Base-by-base conservation (phyloP, 1,140 invertebrate genomes). In the Cherax destructor region DNA sequence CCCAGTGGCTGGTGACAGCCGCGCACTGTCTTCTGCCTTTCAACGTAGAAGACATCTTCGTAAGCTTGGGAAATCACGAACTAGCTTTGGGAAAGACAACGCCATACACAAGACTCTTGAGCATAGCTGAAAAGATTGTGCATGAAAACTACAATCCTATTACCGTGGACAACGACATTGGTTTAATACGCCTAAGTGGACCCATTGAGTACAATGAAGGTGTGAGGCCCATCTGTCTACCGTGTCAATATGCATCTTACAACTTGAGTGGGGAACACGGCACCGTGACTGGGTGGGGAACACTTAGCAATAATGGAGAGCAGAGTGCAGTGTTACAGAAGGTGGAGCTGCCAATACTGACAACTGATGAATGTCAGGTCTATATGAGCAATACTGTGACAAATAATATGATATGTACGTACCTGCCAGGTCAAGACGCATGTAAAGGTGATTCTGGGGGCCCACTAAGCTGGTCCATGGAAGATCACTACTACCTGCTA, bases 241-340 rank as follows among this genome's bases (percentile, higher is more conserved):
- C 97, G 1, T 96, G 96, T 92, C 94, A 95, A 91, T 96, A 95
- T 91, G 78, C 91, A 0, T 41, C 4, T 0, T 41, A 59, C 9
- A 88, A 95, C 85, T 96, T 95, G 92, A 93, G 94, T 0, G 95
- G 94, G 41, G 92, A 95, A 85, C 94, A 96, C n/a, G 97, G 95
- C 0, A 95, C 96, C 1, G 96, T 97, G 3, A 96, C 96, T 50
- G 97, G 97, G 10, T 98, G 97, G 97, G 97, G 97, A 41, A 95
- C 95, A 5, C 94, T 95, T 0, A 94, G 95, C 18, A 96, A 97
- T 94, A 95, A 95, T 76, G 95, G 96, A 52, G 95, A 96, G 0
- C 94, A 96, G 5, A 95, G 96, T 1, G 94, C 95, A 49, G 95
- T 95, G 83, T 94, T 97, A 30, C 94, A 95, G 3, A 96, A 96